phyloP scores from a whole-genome alignment of 1,140 invertebrate species.

The Bathynomus jamesi region DNA sequence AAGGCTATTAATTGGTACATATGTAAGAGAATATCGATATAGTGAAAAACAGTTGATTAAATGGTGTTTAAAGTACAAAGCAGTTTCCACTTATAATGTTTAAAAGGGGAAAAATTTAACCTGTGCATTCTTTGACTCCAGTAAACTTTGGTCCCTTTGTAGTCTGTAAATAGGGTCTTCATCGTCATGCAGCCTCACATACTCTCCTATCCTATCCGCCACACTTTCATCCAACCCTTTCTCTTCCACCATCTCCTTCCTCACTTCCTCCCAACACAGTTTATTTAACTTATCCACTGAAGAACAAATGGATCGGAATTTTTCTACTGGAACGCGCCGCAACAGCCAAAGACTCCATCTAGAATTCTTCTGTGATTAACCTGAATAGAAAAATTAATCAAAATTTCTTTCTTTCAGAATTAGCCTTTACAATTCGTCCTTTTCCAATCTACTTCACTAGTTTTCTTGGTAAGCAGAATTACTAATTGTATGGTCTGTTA shows the following conservation, averaged over 20 bases:
- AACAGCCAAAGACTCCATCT: slow-evolving; percentile 94
- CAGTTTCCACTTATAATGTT: no score
- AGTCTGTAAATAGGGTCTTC: slow-evolving; percentile 66
- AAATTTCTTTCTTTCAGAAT: no score
- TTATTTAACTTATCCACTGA: slow-evolving; percentile 99
- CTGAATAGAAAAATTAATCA: slow-evolving; percentile 43
- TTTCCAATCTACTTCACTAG: no score
- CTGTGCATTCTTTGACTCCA: slow-evolving; percentile 25
- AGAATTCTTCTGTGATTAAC: slow-evolving; percentile 83
- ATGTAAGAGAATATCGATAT: neutral
- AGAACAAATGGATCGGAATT: slow-evolving; percentile 91
- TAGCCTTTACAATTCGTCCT: no score
- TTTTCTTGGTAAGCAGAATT: no score
- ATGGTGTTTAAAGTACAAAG: no score
- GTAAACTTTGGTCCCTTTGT: slow-evolving; percentile 32
- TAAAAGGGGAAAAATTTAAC: no score
- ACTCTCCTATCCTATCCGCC: slow-evolving; percentile 86
- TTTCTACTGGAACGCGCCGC: slow-evolving; percentile 80
- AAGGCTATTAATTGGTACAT: neutral
- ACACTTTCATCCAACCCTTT: slow-evolving; percentile 70
- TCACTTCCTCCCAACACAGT: slow-evolving; percentile 87
- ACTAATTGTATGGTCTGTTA: no score
- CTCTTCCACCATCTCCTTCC: slow-evolving; percentile 89
- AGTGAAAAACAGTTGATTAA: no score
- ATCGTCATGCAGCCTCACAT: slow-evolving; percentile 70